phyloP scores from a whole-genome alignment of 2,113 vertebrate species.

The Scopus umbretta region DNA sequence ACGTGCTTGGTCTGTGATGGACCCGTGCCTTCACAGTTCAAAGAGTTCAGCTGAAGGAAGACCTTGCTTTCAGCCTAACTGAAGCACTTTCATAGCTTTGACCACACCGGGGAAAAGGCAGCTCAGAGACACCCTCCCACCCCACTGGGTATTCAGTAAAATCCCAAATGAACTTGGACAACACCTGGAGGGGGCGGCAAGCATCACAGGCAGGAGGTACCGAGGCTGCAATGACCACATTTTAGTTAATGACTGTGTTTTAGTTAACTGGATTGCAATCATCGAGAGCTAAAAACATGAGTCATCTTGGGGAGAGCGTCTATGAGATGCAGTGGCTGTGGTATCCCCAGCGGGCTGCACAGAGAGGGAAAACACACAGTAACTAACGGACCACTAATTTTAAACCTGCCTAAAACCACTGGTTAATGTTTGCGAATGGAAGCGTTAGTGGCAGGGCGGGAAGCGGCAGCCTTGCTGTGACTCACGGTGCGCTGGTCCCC shows the following conservation, averaged over 20 bases:
- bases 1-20: neutral
- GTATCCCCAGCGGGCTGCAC: neutral
- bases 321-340: neutral
- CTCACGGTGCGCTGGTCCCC: neutral
- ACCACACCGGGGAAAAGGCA: neutral
- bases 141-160: neutral
- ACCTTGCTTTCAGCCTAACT: neutral
- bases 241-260: neutral
- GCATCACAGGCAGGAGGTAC: neutral
- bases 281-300: neutral
- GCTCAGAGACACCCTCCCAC: neutral
- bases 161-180: neutral
- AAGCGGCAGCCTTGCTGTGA: neutral
- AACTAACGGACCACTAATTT: slow-evolving; percentile 24
- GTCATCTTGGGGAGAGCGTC: neutral
- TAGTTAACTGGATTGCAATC: neutral
- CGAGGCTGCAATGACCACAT: neutral
- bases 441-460: neutral
- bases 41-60: neutral
- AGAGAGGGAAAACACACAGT: neutral
- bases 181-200: neutral
- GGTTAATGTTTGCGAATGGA: neutral
- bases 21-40: neutral
- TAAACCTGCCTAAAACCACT: slow-evolving; percentile 10
- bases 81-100: neutral